Base-by-base conservation (phyloP, 30 jellyfish, hydroid and myxozoan genomes). In the Cassiopea andromeda region DNA sequence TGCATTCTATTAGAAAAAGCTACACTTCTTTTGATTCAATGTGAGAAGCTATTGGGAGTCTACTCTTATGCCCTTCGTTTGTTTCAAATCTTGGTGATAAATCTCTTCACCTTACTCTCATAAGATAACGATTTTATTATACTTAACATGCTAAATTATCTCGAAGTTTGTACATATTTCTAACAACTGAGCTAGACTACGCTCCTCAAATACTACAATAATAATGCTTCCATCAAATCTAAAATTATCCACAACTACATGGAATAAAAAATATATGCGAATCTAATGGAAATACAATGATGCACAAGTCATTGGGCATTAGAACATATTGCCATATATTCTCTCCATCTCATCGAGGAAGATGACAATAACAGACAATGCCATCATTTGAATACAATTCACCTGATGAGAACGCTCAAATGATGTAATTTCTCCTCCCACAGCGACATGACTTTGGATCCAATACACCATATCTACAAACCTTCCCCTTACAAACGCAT, bases 361-460 rank as follows among this genome's bases (percentile, higher is more conserved):
- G 10, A 54, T 6, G 64, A 54, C 64, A 54, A 3, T 54, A 54
- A 54, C 7, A 3, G 64, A 10, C 12, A 10, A 10, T 54, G 12
- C 64, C 64, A 54, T 54, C 12, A 54, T 6, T 54, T 6, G 12
- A 3, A 54, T 10, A 3, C 64, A 54, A 54, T 10, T 3, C 10
- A 6, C 64, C 7, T 54, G 12, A 6, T 3, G 7, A 54, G 64
- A 54, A 54, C 7, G 10, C 12, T 48, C 50, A 81, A 47, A 86
- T 38, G 72, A 47, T 76, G 44, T 86, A 47, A 44, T 76, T 76
- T 43, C 93, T 64, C 19, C 93, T 59, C 12, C 88, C 77, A 75
- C 96, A 89, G 64, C 85, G 96, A 69, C 96, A 89, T 60, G 96
- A 79, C 60, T 74, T 81, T 27, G 90, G 91, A 27, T 89, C 92